Base-by-base conservation (phyloP, 2,797 vertebrate species). In the Lophotriccus pileatus region DNA sequence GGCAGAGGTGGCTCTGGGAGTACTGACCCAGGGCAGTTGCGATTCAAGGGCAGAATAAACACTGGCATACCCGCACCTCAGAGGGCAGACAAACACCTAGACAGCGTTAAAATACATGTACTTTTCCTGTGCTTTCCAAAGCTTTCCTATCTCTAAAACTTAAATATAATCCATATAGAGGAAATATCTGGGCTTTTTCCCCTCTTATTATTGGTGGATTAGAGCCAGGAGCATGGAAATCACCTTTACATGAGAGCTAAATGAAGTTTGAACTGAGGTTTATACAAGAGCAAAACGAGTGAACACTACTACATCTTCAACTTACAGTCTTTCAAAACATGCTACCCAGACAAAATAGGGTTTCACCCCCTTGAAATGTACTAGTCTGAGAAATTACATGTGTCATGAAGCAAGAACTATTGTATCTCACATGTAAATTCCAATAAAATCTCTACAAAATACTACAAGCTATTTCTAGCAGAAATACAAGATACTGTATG, bases 71-170 rank as follows among this genome's bases (percentile, higher is more conserved):
- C 27, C 5, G 20, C 21, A 5, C 39, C 22, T 14, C 17, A 15
- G 43, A 70, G 27, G 23, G 44, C 1, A 36, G n/a, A 39, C 10
- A 80, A 83, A 80, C 9, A 67, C 10, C 28, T 14, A 68, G 22
- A 12, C 0, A 4, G 0, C 4, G 41, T 50, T 76, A 15, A 77
- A 72, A 73, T 5, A 4, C 20, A 53, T 8, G 34, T 78, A 1
- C 47, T 53, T 13, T 23, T 60, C 39, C 23, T 74, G 22, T 21
- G 49, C 17, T 46, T 9, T 5, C 39, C 20, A 74, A 58, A 77
- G 50, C 37, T 43, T 34, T n/a, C 21, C 1, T 19, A 32, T 7
- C 0, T 4, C 28, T 67, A 37, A 16, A 43, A 69, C 27, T 20
- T 3, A 56, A 91, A 30, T 12, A n/a, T 19, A 86, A 91, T 47